These are phyloP conservation scores for Malacosoma neustria DNA, from an alignment of 2,888 invertebrate genomes.

Conservation along the genomic window DNA sequence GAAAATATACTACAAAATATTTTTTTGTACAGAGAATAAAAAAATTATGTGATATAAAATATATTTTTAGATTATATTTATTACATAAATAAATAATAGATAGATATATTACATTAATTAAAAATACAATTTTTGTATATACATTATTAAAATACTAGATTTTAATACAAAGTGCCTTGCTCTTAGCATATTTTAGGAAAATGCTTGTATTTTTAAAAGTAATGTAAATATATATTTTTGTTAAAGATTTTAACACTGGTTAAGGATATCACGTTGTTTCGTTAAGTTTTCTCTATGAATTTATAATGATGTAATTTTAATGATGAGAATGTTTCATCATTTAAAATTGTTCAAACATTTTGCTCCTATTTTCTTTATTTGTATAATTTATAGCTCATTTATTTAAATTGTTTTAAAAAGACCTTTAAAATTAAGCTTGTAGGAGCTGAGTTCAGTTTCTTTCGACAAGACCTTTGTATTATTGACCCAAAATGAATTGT, in stretches of 20 bases:
- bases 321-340: slow-evolving; percentile 1
- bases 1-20: not conserved
- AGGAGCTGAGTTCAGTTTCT: too few relatives aligned
- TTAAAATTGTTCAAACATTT: not conserved
- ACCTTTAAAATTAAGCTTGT: too few relatives aligned
- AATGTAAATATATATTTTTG: slow-evolving; percentile 26
- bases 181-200: slow-evolving; percentile 27
- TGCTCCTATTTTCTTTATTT: not conserved
- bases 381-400: too few relatives aligned
- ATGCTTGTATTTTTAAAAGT: slow-evolving; percentile 22
- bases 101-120: slow-evolving; percentile 33
- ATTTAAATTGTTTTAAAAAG: too few relatives aligned
- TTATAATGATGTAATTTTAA: slow-evolving; percentile 25
- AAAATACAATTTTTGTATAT: slow-evolving; percentile 6
- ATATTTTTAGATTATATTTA: slow-evolving; percentile 62
- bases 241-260: slow-evolving; percentile 45
- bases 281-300: slow-evolving; percentile 45
- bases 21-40: not conserved
- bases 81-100: slow-evolving; percentile 15
- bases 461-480: too few relatives aligned
- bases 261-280: slow-evolving; percentile 38
- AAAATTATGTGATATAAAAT: slow-evolving; percentile 48
- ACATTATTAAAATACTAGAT: slow-evolving; percentile 1
- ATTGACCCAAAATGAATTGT: too few relatives aligned
- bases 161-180: slow-evolving; percentile 36